These are phyloP conservation scores for Drosophila rellima DNA, from an alignment of 2,888 invertebrate species.

Conservation along the genomic window DNA sequence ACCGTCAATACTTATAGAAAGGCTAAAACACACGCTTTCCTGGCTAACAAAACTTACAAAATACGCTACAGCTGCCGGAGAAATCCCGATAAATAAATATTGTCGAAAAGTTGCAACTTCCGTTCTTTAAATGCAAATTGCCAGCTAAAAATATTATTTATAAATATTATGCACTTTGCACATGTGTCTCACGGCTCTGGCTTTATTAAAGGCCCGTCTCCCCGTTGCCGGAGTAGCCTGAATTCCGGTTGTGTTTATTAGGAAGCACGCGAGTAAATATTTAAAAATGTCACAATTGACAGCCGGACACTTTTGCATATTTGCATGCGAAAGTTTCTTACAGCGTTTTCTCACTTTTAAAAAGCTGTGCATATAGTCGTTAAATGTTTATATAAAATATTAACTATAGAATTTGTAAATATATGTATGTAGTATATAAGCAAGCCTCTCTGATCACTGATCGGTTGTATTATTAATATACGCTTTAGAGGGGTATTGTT, in stretches of 20 bases:
- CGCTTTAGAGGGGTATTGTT: not conserved
- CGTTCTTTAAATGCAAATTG: constrained; percentile 51
- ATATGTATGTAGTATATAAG: constrained; percentile 8
- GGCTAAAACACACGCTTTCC: constrained; percentile 11
- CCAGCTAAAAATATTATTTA: constrained; percentile 48
- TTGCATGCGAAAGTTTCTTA: constrained; percentile 53
- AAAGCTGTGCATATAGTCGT: constrained; percentile 39
- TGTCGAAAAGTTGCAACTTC: constrained; percentile 28
- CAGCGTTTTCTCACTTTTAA: constrained; percentile 71
- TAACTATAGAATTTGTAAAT: not conserved
- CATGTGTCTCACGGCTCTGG: constrained; percentile 22
- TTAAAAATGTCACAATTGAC: constrained; percentile 60
- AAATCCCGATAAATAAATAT: not conserved
- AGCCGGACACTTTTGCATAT: constrained; percentile 25
- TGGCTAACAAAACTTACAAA: constrained; percentile 6
- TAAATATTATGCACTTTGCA: constrained; percentile 24
- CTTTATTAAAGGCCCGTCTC: constrained; percentile 36
- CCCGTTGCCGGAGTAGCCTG: constrained; percentile 4
- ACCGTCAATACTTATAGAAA: constrained; percentile 4
- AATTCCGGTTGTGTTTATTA: constrained; percentile 48
- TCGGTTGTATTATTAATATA: constrained; percentile 15
- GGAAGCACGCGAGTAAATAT: constrained; percentile 61
- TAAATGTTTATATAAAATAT: constrained; percentile 11
- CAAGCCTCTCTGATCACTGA: constrained; percentile 37
- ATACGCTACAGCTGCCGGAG: constrained; percentile 30